Evolutionary conservation across 2,888 invertebrate genomes (phyloP).

Genomic region (Andrena haemorrhoa): DNA sequence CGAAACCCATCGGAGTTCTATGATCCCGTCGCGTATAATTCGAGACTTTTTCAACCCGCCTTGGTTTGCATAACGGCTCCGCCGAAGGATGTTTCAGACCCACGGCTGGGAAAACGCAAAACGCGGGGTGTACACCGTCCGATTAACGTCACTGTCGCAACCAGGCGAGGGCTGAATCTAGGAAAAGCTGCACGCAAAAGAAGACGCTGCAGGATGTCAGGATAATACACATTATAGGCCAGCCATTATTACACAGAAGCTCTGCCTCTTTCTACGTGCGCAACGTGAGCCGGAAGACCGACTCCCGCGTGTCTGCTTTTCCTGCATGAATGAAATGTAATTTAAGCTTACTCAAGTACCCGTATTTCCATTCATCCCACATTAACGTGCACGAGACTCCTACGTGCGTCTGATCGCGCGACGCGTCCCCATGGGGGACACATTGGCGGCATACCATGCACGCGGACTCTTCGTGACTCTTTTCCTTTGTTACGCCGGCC

Average conservation of each 20-base stretch:
- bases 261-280: slow-evolving; percentile 57
- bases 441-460: neutral
- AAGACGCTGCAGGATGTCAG: slow-evolving; percentile 76
- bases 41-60: slow-evolving; percentile 10
- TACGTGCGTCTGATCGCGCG: slow-evolving; percentile 36
- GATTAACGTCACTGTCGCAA: slow-evolving; percentile 64
- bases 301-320: slow-evolving; percentile 78
- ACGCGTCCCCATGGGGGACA: slow-evolving; percentile 34
- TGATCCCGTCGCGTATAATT: slow-evolving; percentile 21
- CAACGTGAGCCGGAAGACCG: slow-evolving; percentile 71
- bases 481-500: neutral
- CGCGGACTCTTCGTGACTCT: neutral
- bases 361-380: slow-evolving; percentile 79
- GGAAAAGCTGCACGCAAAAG: slow-evolving; percentile 71
- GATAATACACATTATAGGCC: slow-evolving; percentile 79
- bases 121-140: slow-evolving; percentile 41
- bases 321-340: slow-evolving; percentile 82
- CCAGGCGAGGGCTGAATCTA: slow-evolving; percentile 49
- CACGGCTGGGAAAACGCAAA: slow-evolving; percentile 42
- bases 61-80: slow-evolving; percentile 27
- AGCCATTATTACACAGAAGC: slow-evolving; percentile 68
- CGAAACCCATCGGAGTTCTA: neutral
- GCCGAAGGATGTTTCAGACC: slow-evolving; percentile 4
- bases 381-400: slow-evolving; percentile 67
- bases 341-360: slow-evolving; percentile 78